These are phyloP conservation scores for Lagenorhynchus albirostris DNA, from an alignment of 2,113 vertebrate genomes.

Conservation along the genomic window DNA sequence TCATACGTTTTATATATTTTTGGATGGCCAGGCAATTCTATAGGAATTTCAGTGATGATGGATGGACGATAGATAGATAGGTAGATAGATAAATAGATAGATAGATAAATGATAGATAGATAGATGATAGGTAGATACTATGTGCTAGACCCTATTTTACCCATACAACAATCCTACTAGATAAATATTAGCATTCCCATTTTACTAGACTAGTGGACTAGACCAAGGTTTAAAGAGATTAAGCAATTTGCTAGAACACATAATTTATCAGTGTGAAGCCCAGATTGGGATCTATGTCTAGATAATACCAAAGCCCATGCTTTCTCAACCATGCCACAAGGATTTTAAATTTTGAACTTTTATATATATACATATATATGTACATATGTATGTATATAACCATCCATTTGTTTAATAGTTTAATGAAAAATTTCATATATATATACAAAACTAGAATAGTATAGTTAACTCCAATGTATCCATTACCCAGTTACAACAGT, in stretches of 20 bases:
- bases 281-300: background rate
- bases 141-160: background rate
- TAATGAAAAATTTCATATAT: background rate
- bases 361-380: background rate
- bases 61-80: background rate
- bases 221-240: background rate
- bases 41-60: background rate
- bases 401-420: background rate
- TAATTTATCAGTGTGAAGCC: background rate
- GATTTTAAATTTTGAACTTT: background rate
- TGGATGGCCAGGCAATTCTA: background rate
- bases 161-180: background rate
- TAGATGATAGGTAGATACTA: background rate
- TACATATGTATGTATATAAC: background rate
- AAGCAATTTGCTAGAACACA: background rate
- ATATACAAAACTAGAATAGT: background rate
- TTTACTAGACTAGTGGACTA: background rate
- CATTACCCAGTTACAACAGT: background rate
- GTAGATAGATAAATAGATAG: background rate
- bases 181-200: background rate
- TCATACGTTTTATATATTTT: background rate
- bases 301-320: background rate
- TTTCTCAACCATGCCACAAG: background rate
- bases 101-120: background rate
- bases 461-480: background rate